Evolutionary conservation across 2,888 invertebrate species (phyloP).

Genomic region (Eupithecia inturbata): DNA sequence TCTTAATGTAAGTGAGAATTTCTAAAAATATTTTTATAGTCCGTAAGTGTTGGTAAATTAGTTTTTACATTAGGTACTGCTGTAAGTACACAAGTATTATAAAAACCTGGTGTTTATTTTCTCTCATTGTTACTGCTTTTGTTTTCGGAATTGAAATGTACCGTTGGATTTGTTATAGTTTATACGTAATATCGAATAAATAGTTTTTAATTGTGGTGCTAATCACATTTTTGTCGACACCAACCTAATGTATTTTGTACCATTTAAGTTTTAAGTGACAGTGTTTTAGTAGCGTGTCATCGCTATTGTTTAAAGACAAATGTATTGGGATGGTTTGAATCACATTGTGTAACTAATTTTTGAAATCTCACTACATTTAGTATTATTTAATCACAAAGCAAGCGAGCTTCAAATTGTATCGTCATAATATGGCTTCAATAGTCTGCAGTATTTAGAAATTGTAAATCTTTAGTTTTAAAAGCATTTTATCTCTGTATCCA

Average conservation of each 20-base stretch:
- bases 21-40: conserved; percentile 82
- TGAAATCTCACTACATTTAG: conserved; percentile 58
- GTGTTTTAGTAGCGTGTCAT: conserved; percentile 50
- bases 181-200: conserved; percentile 61
- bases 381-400: conserved; percentile 36
- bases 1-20: conserved; percentile 84
- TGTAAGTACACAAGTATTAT: conserved; percentile 75
- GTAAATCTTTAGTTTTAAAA: conserved; percentile 37
- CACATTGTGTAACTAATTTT: conserved; percentile 50
- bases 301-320: conserved; percentile 49
- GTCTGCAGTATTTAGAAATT: conserved; percentile 23
- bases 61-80: conserved; percentile 72
- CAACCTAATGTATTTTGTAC: conserved; percentile 67
- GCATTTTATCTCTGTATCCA: conserved; percentile 55
- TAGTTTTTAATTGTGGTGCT: conserved; percentile 77
- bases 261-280: conserved; percentile 73
- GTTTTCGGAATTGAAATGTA: conserved; percentile 58
- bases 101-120: conserved; percentile 45
- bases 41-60: conserved; percentile 80
- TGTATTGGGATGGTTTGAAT: conserved; percentile 53
- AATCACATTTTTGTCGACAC: conserved; percentile 69
- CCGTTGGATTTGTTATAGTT: conserved; percentile 62
- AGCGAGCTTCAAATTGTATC: conserved; percentile 29
- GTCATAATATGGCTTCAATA: conserved; percentile 20
- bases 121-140: conserved; percentile 49